Percentiles rank a stretch among this genome's conserved stretches.
These are phyloP conservation scores for Sebastes fasciatus DNA, from an alignment of 2,113 vertebrate genomes.

Conservation along the genomic window DNA sequence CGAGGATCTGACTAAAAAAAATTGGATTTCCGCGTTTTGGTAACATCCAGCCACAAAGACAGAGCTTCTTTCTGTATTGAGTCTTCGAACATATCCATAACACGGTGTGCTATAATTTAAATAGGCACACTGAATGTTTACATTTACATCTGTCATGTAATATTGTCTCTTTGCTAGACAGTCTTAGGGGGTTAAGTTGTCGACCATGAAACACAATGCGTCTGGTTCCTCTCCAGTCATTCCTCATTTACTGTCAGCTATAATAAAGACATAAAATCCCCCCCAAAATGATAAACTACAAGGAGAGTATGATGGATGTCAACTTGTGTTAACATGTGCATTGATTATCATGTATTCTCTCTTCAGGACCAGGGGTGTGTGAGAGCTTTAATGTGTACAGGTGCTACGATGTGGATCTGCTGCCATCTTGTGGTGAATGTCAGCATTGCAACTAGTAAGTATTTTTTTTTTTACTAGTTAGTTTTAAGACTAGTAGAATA, in stretches of 20 bases:
- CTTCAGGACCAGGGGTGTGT: neutral
- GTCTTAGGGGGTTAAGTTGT: neutral
- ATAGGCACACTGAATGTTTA: neutral
- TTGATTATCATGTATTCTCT: neutral
- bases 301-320: neutral
- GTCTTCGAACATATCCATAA: neutral
- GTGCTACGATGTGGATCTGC: neutral
- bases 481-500: too few species aligned
- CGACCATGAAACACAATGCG: neutral
- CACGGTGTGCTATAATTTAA: neutral
- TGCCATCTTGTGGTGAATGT: conserved; percentile 24
- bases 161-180: neutral
- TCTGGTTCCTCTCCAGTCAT: neutral
- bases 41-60: neutral
- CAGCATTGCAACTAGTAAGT: conserved; percentile 14
- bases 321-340: neutral
- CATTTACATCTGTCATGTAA: neutral
- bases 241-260: neutral
- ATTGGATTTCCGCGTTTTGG: neutral
- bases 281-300: neutral
- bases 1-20: neutral
- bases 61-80: neutral
- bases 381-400: neutral
- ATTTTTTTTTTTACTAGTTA: neutral
- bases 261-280: neutral